Evolutionary conservation across 1,140 invertebrate genomes (phyloP).

Genomic region (Lasioglossum albipes): DNA sequence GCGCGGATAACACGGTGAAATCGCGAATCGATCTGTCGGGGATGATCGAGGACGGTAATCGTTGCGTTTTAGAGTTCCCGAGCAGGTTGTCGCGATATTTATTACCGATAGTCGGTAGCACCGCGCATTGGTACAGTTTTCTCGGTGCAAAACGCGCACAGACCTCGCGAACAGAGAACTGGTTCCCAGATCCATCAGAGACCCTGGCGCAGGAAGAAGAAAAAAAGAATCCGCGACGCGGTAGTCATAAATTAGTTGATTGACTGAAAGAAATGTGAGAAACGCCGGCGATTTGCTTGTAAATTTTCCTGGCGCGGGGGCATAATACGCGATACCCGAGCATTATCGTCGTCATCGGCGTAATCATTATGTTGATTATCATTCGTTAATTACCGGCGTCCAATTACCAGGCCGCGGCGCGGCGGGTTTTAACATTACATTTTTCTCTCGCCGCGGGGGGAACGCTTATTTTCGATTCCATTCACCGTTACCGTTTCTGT

Average conservation of each 20-base stretch:
- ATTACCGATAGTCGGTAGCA: no score
- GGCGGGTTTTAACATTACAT: constrained; percentile 17
- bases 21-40: constrained; percentile 27
- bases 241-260: constrained; percentile 34
- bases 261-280: constrained; percentile 45
- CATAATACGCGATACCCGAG: constrained; percentile 33
- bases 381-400: constrained; percentile 54
- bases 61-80: constrained; percentile 2
- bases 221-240: not conserved
- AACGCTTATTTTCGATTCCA: constrained; percentile 57
- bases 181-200: constrained; percentile 40
- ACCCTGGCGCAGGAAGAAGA: not conserved
- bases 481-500: constrained; percentile 58
- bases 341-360: constrained; percentile 48
- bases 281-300: constrained; percentile 11
- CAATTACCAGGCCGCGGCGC: constrained; percentile 44
- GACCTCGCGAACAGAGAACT: no score
- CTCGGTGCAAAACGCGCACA: not conserved
- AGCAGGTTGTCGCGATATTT: not conserved
- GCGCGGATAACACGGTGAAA: not conserved
- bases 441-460: constrained; percentile 10
- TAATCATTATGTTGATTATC: constrained; percentile 54
- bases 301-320: constrained; percentile 17
- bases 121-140: not conserved
- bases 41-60: constrained; percentile 22